Conservation (phyloP, 2,888 invertebrate genomes). For the Syrista parreyssii region DNA sequence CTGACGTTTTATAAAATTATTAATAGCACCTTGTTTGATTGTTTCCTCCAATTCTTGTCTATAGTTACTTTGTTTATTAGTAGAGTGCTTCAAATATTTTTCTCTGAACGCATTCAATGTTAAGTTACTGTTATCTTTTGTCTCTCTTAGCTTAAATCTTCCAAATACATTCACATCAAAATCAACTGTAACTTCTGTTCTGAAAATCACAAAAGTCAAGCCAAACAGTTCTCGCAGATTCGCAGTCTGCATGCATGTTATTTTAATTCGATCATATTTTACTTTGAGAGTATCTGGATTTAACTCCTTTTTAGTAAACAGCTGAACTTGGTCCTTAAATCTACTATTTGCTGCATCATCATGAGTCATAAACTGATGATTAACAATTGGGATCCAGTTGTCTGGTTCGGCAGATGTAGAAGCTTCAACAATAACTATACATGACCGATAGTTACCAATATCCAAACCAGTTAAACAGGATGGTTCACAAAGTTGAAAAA, state of each 20-base stretch:
- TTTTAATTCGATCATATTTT: conserved; percentile 58
- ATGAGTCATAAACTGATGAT: conserved; percentile 57
- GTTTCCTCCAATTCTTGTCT: conserved; percentile 46
- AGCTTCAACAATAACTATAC: conserved; percentile 56
- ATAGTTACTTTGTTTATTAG: conserved; percentile 40
- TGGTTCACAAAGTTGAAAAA: conserved; percentile 52
- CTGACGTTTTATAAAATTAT: conserved; percentile 48
- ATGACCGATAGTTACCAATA: conserved; percentile 58
- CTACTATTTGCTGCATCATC: conserved; percentile 57
- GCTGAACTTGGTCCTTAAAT: conserved; percentile 58
- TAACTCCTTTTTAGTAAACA: conserved; percentile 59
- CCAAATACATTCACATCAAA: conserved; percentile 55
- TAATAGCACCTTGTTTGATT: conserved; percentile 39
- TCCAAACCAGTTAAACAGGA: conserved; percentile 57
- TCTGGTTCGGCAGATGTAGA: conserved; percentile 56
- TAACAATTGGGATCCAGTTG: conserved; percentile 55
- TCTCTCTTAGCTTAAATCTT: conserved; percentile 53
- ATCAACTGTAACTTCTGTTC: conserved; percentile 54
- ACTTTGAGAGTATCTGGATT: conserved; percentile 51
- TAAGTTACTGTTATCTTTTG: conserved; percentile 20
- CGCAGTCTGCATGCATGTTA: conserved; percentile 61
- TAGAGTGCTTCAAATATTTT: conserved; percentile 44
- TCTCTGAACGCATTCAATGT: conserved; percentile 47
- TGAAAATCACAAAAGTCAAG: conserved; percentile 48
- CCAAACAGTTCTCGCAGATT: conserved; percentile 59